Conservation (phyloP, 1,140 invertebrate species). For the Cyphomyrmex costatus region DNA sequence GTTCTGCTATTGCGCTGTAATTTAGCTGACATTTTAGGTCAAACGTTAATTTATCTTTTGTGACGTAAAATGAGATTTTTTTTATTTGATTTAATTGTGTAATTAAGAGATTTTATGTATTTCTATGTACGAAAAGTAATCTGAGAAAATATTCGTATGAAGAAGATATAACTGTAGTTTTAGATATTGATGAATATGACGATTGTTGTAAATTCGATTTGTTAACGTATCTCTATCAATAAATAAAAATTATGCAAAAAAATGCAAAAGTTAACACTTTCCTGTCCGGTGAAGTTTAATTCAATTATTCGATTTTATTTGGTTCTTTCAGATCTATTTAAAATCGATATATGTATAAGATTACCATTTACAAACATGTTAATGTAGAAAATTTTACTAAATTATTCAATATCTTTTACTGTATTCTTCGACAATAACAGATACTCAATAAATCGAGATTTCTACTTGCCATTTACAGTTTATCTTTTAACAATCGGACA, state of each 20-base stretch:
- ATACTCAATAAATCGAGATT: background rate
- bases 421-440: background rate
- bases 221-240: slow-evolving; percentile 31
- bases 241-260: slow-evolving; percentile 4
- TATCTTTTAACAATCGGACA: background rate
- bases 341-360: background rate
- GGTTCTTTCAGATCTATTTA: background rate
- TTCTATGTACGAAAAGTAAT: background rate
- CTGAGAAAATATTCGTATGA: background rate
- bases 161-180: background rate
- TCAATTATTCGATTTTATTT: background rate
- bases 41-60: background rate
- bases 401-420: background rate
- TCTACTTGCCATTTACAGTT: background rate
- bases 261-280: slow-evolving; percentile 29
- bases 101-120: background rate
- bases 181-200: background rate
- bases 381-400: background rate
- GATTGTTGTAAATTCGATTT: slow-evolving; percentile 8
- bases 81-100: background rate
- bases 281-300: background rate
- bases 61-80: background rate
- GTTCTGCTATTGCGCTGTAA: background rate
- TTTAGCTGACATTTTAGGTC: background rate
- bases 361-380: background rate